Conservation (phyloP, 2,797 vertebrate genomes). For the Simalia tracyae region DNA sequence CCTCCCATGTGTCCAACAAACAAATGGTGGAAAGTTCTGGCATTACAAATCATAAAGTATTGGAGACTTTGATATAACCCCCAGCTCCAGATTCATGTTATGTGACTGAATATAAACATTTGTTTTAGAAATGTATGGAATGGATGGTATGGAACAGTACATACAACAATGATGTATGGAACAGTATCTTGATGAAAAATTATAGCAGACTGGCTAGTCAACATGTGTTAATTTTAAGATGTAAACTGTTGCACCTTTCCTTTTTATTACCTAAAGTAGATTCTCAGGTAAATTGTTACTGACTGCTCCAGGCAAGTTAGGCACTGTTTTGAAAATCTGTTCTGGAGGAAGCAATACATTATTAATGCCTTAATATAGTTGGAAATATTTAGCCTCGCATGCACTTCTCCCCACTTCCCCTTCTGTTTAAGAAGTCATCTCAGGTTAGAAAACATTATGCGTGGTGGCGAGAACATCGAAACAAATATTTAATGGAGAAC, state of each 20-base stretch:
- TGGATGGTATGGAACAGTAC: too few relatives aligned
- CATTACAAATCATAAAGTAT: slow-evolving; percentile 17
- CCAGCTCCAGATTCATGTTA: neutral
- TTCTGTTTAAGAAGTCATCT: slow-evolving; percentile 34
- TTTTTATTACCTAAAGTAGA: slow-evolving; percentile 34
- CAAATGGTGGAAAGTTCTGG: too few relatives aligned
- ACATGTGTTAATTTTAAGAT: slow-evolving; percentile 28
- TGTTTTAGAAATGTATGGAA: too few relatives aligned
- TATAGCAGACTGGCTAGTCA: neutral
- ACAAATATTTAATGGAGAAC: slow-evolving; percentile 25
- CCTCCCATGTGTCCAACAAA: too few relatives aligned
- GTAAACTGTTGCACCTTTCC: slow-evolving; percentile 13
- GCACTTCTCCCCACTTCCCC: neutral
- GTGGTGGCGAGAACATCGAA: neutral
- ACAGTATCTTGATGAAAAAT: slow-evolving; percentile 19
- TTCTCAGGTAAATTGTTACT: slow-evolving; percentile 33
- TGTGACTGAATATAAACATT: neutral
- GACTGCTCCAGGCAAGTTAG: slow-evolving; percentile 8
- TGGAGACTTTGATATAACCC: neutral
- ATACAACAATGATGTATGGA: slow-evolving; percentile 11
- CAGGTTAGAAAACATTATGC: slow-evolving; percentile 8
- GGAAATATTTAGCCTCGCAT: slow-evolving; percentile 44
- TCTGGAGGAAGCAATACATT: slow-evolving; percentile 34
- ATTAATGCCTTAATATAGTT: slow-evolving; percentile 42
- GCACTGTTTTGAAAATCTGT: slow-evolving; percentile 7